Conservation (phyloP, 2,888 invertebrate species). For the Rotaria socialis region DNA sequence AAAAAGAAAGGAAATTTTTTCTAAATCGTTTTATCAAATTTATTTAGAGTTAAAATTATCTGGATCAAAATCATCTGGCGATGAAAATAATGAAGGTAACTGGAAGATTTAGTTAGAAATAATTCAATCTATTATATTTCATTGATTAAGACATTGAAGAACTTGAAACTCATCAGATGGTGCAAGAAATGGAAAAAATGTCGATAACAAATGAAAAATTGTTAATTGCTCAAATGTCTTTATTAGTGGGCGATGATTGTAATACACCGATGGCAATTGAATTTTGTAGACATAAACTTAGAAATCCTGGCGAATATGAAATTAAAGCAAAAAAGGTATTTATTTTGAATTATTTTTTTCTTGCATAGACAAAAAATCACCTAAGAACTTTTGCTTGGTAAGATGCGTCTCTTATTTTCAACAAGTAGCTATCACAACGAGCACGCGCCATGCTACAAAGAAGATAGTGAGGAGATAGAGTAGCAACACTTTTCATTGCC, state of each 20-base stretch:
- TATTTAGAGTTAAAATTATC: background rate
- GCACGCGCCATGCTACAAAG: no score
- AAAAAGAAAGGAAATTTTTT: no score
- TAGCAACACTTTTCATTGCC: no score
- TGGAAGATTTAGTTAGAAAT: no score
- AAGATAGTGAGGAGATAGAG: no score
- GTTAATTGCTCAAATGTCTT: constrained; percentile 21
- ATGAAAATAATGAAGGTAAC: background rate
- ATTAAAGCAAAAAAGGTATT: constrained; percentile 23
- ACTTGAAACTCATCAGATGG: background rate
- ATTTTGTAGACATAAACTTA: background rate
- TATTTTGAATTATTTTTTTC: no score
- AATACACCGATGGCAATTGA: background rate
- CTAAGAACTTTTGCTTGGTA: no score
- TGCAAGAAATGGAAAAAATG: background rate
- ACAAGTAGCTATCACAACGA: no score
- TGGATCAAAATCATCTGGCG: no score
- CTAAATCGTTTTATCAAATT: no score
- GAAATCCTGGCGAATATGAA: background rate
- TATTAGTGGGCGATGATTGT: constrained; percentile 4
- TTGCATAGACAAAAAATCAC: no score
- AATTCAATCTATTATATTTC: background rate
- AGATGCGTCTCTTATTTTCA: no score
- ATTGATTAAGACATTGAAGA: background rate
- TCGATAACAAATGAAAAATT: background rate